Evolutionary conservation across 2,888 invertebrate species (phyloP).

Genomic region (Autographa gamma): DNA sequence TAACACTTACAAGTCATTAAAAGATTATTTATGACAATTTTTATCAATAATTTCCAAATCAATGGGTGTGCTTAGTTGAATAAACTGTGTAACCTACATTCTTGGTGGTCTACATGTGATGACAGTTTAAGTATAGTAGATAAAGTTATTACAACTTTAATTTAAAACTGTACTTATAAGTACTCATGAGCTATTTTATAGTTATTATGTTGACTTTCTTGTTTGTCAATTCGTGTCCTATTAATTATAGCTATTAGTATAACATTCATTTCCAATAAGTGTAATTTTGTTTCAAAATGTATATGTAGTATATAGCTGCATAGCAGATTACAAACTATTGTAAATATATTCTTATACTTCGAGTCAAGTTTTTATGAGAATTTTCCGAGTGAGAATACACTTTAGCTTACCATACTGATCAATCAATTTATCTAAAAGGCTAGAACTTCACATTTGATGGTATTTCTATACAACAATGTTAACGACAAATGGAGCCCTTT

Average conservation of each 20-base stretch:
- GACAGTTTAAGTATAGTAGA: slow-evolving; percentile 37
- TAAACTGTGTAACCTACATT: slow-evolving; percentile 47
- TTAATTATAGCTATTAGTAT: slow-evolving; percentile 32
- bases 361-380: slow-evolving; percentile 24
- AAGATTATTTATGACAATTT: slow-evolving; percentile 35
- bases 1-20: slow-evolving; percentile 9
- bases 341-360: slow-evolving; percentile 25
- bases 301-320: slow-evolving; percentile 6
- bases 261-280: neutral
- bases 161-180: slow-evolving; percentile 28
- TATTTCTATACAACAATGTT: slow-evolving; percentile 34
- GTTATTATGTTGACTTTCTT: slow-evolving; percentile 20
- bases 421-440: slow-evolving; percentile 25
- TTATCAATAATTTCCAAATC: slow-evolving; percentile 39
- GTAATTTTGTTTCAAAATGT: neutral
- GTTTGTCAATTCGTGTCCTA: slow-evolving; percentile 21
- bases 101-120: slow-evolving; percentile 48
- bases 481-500: slow-evolving; percentile 15
- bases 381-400: slow-evolving; percentile 35
- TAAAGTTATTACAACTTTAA: slow-evolving; percentile 40
- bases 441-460: slow-evolving; percentile 12
- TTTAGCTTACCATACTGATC: slow-evolving; percentile 23
- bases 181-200: slow-evolving; percentile 21
- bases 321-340: slow-evolving; percentile 22
- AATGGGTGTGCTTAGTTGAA: slow-evolving; percentile 33